Conservation (phyloP, 1,140 invertebrate species). For the Hirudo medicinalis region DNA sequence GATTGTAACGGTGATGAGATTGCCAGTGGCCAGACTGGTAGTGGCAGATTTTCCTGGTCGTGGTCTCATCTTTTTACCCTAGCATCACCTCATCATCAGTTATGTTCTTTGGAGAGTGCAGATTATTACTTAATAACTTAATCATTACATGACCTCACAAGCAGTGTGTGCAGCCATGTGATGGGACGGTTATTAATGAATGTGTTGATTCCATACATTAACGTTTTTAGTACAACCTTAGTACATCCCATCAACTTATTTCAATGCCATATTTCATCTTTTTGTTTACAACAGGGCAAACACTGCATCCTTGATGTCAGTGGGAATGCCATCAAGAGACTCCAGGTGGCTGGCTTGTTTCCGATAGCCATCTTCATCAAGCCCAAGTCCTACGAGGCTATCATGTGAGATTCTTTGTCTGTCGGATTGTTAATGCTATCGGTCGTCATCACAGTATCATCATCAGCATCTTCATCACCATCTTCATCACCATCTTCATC, state of each 20-base stretch:
- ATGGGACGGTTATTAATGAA: too few relatives aligned
- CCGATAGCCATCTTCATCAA: slow-evolving; percentile 97
- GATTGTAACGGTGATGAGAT: too few relatives aligned
- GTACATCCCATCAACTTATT: neutral
- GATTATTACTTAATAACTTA: too few relatives aligned
- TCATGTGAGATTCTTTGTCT: slow-evolving; percentile 62
- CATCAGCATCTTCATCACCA: neutral
- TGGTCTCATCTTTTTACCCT: too few relatives aligned
- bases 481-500: neutral
- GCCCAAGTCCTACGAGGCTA: slow-evolving; percentile 88
- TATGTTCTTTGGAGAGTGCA: too few relatives aligned
- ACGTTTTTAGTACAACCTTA: neutral
- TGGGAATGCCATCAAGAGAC: slow-evolving; percentile 94
- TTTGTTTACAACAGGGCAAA: slow-evolving; percentile 55
- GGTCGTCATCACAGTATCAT: neutral
- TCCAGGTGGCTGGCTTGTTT: slow-evolving; percentile 90
- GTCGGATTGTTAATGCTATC: too few relatives aligned
- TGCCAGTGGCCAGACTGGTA: too few relatives aligned
- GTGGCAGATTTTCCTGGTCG: too few relatives aligned
- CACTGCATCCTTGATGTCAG: slow-evolving; percentile 99
- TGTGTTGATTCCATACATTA: neutral
- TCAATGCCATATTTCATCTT: slow-evolving; percentile 3
- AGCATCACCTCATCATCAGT: too few relatives aligned
- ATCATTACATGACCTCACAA: too few relatives aligned
- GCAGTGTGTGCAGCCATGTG: too few relatives aligned